Conservation (phyloP, 2,797 vertebrate species). For the Tachyglossus aculeatus region DNA sequence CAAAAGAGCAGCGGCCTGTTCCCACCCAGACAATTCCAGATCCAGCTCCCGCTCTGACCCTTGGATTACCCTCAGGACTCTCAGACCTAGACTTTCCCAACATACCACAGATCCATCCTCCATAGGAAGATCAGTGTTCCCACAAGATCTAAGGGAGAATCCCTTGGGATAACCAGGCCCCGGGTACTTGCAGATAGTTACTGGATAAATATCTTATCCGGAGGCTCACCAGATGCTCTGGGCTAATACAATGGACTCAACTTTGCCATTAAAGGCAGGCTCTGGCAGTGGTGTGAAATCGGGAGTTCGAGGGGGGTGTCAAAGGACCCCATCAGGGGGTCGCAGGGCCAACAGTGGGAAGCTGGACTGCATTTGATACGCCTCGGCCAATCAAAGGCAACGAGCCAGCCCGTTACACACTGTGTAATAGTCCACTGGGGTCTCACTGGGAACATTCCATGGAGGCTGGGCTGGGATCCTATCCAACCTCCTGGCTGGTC, state of each 20-base stretch:
- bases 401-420: slow-evolving; percentile 7
- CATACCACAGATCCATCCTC: too few relatives aligned
- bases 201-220: neutral
- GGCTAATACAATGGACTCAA: slow-evolving; percentile 66
- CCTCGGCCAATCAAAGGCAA: slow-evolving; percentile 70
- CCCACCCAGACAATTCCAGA: too few relatives aligned
- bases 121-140: too few relatives aligned
- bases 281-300: slow-evolving; percentile 69
- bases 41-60: too few relatives aligned
- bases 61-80: too few relatives aligned
- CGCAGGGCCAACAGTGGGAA: slow-evolving; percentile 67
- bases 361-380: slow-evolving; percentile 72
- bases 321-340: slow-evolving; percentile 68
- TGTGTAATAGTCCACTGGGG: slow-evolving; percentile 22
- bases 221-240: rapidly evolving
- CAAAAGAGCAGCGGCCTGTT: too few relatives aligned
- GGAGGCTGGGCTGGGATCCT: slow-evolving; percentile 13
- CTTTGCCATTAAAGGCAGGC: slow-evolving; percentile 63
- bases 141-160: too few relatives aligned
- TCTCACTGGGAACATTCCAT: slow-evolving; percentile 12
- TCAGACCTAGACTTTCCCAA: too few relatives aligned
- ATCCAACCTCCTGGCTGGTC: slow-evolving; percentile 49
- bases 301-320: slow-evolving; percentile 65
- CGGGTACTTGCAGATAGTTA: too few relatives aligned
- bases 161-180: too few relatives aligned